Base-by-base conservation (phyloP, 2,797 vertebrate genomes). In the Syngnathus acus region DNA sequence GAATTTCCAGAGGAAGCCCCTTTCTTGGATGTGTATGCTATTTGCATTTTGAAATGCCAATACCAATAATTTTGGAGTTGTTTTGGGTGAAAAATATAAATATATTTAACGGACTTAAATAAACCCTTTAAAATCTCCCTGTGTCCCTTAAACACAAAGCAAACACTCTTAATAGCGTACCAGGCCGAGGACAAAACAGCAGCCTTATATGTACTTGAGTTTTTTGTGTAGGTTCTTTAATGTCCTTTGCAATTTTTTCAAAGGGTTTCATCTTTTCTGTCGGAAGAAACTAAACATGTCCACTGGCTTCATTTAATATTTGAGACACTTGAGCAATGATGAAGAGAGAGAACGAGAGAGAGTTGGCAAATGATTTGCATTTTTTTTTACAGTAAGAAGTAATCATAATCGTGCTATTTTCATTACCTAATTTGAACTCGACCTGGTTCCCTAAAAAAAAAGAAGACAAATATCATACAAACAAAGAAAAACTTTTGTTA, bases 401-500 rank as follows among this genome's bases (percentile, higher is more conserved):
- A 8, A 6, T 7, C 8, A n/a, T n/a, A 32, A 32, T 32, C 32
- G 32, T 32, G 32, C 32, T 32, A 21, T 9, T 21, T 23, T 21
- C 50, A 53, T 16, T 16, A 37, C 14, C 6, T 57, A 37, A 32
- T 37, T 37, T 2, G 26, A 57, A 3, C 7, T 57, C 16, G 16
- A 32, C 54, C 11, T 6, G 54, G 54, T 14, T 14, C 23, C 21
- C 23, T 26, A 2, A 55, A 47, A 47, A 14, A 26, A 63, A 16
- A 70, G 76, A 53, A 5, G 13, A 72, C 43, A 70, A 72, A 74
- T 43, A 23, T 45, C 40, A 21, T 14, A 76, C 48, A 60, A 68
- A 74, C 76, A 77, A 78, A 82, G 78, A 57, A 72, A 84, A 85
- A 86, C 74, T 84, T 84, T 76, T 51, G 77, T 77, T 73, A 62